phyloP scores from a whole-genome alignment of 2,797 vertebrate genomes.

The Acanthiza pusilla region DNA sequence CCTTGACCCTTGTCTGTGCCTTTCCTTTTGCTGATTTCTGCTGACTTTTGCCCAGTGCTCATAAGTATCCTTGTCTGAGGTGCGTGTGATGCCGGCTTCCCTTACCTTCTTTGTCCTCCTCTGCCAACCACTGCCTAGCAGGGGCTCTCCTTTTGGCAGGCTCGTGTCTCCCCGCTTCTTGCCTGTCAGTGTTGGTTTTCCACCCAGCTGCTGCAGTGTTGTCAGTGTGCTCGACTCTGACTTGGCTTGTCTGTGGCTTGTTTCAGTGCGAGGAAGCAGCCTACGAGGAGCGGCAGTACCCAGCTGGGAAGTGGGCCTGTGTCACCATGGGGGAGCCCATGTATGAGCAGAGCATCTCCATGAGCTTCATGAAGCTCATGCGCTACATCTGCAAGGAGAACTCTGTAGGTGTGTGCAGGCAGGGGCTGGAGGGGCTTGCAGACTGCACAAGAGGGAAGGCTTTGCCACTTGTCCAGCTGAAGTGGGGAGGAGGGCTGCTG shows the following conservation, averaged over 20 bases:
- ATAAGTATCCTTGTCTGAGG: neutral
- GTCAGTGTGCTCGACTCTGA: neutral
- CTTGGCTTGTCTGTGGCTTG: slow-evolving; percentile 35
- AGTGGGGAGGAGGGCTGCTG: neutral
- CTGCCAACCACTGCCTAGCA: neutral
- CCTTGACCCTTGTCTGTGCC: neutral
- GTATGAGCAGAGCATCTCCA: slow-evolving; percentile 87
- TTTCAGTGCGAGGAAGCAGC: slow-evolving; percentile 75
- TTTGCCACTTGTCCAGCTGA: neutral
- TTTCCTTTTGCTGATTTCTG: neutral
- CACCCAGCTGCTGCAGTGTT: neutral
- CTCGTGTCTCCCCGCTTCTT: neutral
- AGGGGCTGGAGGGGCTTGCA: neutral
- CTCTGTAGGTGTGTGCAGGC: slow-evolving; percentile 77
- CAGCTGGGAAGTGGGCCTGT: slow-evolving; percentile 82
- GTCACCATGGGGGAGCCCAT: slow-evolving; percentile 73
- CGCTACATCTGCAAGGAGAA: slow-evolving; percentile 88
- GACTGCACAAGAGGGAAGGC: neutral
- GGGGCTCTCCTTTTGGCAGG: neutral
- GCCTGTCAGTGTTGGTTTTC: neutral
- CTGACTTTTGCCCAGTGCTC: neutral
- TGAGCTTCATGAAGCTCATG: slow-evolving; percentile 88
- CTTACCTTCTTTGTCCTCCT: neutral
- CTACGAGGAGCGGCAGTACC: slow-evolving; percentile 81
- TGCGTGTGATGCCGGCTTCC: neutral